phyloP scores from a whole-genome alignment of 2,888 invertebrate genomes.

The Zele albiditarsus region DNA sequence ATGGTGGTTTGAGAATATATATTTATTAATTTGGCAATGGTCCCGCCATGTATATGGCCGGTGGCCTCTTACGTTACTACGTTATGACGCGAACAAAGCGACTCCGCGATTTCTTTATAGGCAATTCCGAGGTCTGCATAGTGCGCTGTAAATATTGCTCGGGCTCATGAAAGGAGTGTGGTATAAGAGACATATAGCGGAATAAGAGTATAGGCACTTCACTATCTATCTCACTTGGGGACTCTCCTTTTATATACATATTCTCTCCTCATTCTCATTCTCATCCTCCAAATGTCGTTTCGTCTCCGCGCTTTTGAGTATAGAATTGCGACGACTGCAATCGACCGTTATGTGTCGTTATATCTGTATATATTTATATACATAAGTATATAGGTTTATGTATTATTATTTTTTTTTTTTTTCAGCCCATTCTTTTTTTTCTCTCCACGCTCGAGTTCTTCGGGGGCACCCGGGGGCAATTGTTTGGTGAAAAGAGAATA shows the following conservation, averaged over 20 bases:
- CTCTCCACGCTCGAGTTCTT: conserved; percentile 21
- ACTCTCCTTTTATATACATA: conserved; percentile 2
- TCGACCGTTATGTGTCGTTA: conserved; percentile 35
- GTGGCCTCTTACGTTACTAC: conserved; percentile 68
- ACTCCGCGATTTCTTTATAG: conserved; percentile 72
- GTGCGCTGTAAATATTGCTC: conserved; percentile 69
- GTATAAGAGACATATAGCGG: conserved; percentile 19
- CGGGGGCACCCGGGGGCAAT: conserved; percentile 38
- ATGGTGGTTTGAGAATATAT: conserved; percentile 65
- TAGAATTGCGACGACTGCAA: conserved; percentile 23
- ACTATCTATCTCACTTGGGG: conserved; percentile 13
- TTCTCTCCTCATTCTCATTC: conserved; percentile 36
- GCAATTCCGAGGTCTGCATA: conserved; percentile 70
- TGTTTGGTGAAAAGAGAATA: conserved; percentile 34
- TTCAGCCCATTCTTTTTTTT: conserved; percentile 32
- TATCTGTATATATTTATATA: conserved; percentile 1
- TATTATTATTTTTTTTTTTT: conserved; percentile 9
- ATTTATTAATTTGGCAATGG: conserved; percentile 72
- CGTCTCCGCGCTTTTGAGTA: conserved; percentile 6
- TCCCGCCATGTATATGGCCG: conserved; percentile 66
- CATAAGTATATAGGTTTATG: conserved; percentile 11
- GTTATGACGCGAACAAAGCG: conserved; percentile 72
- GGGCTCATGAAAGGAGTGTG: conserved; percentile 32
- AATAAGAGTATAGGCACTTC: conserved; percentile 47
- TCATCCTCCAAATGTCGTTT: conserved; percentile 30